Evolutionary conservation across 2,797 vertebrate species (phyloP).

Genomic region (Gouania willdenowi): DNA sequence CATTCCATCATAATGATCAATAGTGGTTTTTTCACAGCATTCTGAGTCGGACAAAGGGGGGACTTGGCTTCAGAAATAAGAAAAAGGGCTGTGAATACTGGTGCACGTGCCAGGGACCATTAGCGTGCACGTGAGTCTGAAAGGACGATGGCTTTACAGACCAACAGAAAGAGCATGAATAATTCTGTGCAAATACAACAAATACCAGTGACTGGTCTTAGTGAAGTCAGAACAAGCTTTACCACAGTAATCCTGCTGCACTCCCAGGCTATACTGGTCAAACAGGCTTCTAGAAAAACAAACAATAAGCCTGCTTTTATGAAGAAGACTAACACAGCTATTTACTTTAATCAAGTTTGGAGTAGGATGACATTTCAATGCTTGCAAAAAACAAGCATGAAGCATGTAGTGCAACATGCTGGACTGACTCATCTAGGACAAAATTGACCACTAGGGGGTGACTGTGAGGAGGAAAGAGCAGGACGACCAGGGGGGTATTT

Average conservation of each 20-base stretch:
- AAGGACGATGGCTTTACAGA: background rate
- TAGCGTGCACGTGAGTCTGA: constrained; percentile 6
- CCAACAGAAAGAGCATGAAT: background rate
- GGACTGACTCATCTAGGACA: constrained; percentile 1
- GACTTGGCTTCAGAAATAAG: too few species aligned
- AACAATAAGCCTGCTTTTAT: constrained; percentile 12
- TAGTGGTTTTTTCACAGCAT: too few species aligned
- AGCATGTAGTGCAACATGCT: background rate
- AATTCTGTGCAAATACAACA: constrained; percentile 14
- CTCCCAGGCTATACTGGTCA: too few species aligned
- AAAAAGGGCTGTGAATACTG: too few species aligned
- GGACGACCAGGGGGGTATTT: too few species aligned
- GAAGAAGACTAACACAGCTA: constrained; percentile 24
- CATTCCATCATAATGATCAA: too few species aligned
- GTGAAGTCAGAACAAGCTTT: constrained; percentile 6
- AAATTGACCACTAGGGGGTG: constrained; percentile 49
- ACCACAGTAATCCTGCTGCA: background rate
- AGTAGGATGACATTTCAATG: constrained; percentile 1
- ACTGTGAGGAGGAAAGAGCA: constrained; percentile 22
- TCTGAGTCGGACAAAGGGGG: too few species aligned
- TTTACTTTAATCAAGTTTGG: constrained; percentile 23
- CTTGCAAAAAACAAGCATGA: constrained; percentile 12
- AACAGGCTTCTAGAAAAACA: constrained; percentile 20
- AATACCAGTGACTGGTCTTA: constrained; percentile 13
- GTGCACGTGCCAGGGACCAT: background rate